These are phyloP conservation scores for Prionace glauca DNA, from an alignment of 2,797 vertebrate species.

Conservation along the genomic window DNA sequence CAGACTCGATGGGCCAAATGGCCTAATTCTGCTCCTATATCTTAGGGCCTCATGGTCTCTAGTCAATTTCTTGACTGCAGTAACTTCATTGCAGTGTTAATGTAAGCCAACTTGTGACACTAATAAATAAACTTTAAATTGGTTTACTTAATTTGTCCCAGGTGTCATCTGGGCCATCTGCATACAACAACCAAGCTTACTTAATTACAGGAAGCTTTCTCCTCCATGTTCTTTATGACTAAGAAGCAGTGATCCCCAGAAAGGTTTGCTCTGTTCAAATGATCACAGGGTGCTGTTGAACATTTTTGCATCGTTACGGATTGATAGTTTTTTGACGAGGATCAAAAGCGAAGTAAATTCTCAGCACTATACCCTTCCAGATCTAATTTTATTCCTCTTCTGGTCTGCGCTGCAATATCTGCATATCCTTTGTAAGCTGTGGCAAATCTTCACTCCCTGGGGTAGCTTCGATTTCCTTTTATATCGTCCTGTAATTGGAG, in stretches of 20 bases:
- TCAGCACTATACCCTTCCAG: background rate
- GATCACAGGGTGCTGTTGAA: background rate
- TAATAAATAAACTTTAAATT: background rate
- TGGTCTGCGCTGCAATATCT: background rate
- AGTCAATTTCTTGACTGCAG: background rate
- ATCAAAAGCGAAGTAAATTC: background rate
- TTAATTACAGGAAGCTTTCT: background rate
- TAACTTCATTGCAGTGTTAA: too few relatives aligned
- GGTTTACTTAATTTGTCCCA: background rate
- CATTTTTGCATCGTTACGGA: background rate
- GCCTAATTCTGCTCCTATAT: too few relatives aligned
- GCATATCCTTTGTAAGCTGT: background rate
- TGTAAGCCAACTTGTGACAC: too few relatives aligned
- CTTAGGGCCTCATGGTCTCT: background rate
- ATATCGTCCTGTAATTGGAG: background rate
- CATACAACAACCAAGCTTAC: background rate
- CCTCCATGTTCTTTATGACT: too few relatives aligned
- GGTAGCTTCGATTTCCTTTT: background rate
- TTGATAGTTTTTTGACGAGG: background rate
- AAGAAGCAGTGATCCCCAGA: background rate
- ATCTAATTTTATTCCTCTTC: conserved; percentile 3
- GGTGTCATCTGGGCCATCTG: background rate
- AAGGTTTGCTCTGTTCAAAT: background rate
- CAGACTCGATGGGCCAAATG: too few relatives aligned
- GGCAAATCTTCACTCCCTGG: background rate